Evolutionary conservation across 2,888 invertebrate genomes (phyloP), one percentile per base, ranked within the genome.

Genomic region (Tortrix viridana): DNA sequence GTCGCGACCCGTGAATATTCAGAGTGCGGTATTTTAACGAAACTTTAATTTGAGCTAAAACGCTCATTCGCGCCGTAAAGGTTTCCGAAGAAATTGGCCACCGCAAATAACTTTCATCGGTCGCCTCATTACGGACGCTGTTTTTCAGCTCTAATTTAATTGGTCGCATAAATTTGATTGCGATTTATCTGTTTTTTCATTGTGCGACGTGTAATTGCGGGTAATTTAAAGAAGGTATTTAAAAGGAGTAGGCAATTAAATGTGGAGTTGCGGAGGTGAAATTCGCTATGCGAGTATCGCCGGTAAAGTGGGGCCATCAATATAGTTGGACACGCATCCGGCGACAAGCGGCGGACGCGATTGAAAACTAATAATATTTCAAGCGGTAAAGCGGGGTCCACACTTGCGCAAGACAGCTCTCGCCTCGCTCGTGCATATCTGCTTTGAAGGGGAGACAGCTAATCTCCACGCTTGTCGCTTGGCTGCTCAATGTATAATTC

Each of bases 261-360:
- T 72, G 69, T 71, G 65, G 67, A 66, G 66, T 59, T 58, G 53
- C 56, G 68, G 77, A 71, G 76, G 85, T 81, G 85, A 88, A 89
- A 89, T 86, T 86, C 70, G 81, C 79, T 71, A 71, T 75, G 73
- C 73, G 74, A 71, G 77, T 80, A 76, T 76, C 71, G 72, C 58
- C 54, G 65, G 63, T 68, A 66, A 69, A 82, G 80, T 82, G 82
- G 84, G 80, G 79, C 85, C 82, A 88, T 89, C 86, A 86, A 89
- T 88, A 83, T 82, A 75, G 79, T 81, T 81, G 75, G 82, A 82
- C 80, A 77, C 71, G 79, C 84, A 86, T 88, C 88, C 88, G 88
- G 85, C 73, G 86, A 85, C 85, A 83, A 79, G 74, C 73, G 77
- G 71, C 72, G 77, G 83, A 82, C 79, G 80, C 81, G 78, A 81